Percentiles rank a stretch among this genome's conserved stretches.
Evolutionary conservation across 2,888 invertebrate species (phyloP).

Genomic region (Orthosia incerta): DNA sequence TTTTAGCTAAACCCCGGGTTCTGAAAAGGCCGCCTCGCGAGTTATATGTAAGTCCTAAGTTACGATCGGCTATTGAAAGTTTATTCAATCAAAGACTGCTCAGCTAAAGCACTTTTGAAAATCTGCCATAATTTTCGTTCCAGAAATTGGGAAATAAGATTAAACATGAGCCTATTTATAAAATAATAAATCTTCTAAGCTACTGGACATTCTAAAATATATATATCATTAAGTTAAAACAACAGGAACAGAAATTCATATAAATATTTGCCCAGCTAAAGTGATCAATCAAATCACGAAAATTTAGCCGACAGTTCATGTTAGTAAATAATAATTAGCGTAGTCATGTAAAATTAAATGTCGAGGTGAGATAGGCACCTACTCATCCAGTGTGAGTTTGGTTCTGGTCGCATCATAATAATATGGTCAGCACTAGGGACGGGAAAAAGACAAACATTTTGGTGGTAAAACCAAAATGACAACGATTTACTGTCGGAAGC

Average conservation of each 20-base stretch:
- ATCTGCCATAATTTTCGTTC: too few relatives aligned
- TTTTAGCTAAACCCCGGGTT: too few relatives aligned
- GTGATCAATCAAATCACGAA: conserved; percentile 71
- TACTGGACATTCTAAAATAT: conserved; percentile 7
- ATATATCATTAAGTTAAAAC: not conserved
- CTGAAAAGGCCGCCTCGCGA: too few relatives aligned
- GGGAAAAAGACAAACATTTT: not conserved
- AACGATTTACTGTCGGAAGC: too few relatives aligned
- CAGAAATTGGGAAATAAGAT: too few relatives aligned
- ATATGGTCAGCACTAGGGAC: conserved; percentile 25
- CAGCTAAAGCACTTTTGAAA: too few relatives aligned
- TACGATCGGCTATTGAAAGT: not conserved
- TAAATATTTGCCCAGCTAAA: conserved; percentile 44
- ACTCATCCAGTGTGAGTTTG: conserved; percentile 53
- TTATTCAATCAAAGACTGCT: too few relatives aligned
- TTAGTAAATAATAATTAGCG: conserved; percentile 66
- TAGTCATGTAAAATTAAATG: conserved; percentile 67
- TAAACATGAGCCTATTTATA: not conserved
- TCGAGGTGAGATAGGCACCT: conserved; percentile 68
- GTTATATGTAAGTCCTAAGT: too few relatives aligned
- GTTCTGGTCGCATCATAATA: conserved; percentile 44
- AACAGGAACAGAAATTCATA: conserved; percentile 5
- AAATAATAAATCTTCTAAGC: not conserved
- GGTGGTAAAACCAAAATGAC: not conserved
- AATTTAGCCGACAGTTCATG: conserved; percentile 60